Percentiles rank a stretch among this genome's conserved stretches.
phyloP scores from a whole-genome alignment of 2,113 vertebrate species.

The Galemys pyrenaicus region DNA sequence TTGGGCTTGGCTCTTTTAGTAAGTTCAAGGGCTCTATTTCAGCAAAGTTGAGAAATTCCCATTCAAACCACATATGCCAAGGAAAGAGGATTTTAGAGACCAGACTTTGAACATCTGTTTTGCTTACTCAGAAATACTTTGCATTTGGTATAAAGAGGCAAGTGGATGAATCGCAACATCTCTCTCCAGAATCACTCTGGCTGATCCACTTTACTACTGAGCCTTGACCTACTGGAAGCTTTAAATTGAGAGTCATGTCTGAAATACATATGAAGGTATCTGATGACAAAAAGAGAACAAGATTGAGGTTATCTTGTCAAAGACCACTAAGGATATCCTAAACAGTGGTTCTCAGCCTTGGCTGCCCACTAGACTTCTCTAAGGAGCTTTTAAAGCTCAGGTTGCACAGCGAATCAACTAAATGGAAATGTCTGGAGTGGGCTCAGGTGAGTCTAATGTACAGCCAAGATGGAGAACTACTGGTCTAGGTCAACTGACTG shows the following conservation, averaged over 20 bases:
- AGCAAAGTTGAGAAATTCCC: not conserved
- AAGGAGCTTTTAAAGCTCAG: not conserved
- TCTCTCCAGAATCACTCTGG: conserved; percentile 23
- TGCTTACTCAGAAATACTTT: not conserved
- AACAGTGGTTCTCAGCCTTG: not conserved
- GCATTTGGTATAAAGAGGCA: conserved; percentile 10
- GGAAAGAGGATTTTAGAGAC: conserved; percentile 1
- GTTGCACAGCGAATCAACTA: not conserved
- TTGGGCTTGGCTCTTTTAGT: conserved; percentile 10
- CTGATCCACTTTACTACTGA: not conserved
- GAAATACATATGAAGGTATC: not conserved
- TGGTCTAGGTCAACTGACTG: not conserved
- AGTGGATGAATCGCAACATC: not conserved
- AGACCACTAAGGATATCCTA: not conserved
- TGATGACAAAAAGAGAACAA: not conserved
- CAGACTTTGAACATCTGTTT: conserved; percentile 2
- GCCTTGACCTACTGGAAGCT: not conserved
- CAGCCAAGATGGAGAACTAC: not conserved
- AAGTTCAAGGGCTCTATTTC: conserved; percentile 30
- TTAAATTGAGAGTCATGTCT: not conserved
- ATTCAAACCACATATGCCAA: conserved; percentile 43
- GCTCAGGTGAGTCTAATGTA: not conserved
- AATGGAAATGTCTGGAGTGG: not conserved
- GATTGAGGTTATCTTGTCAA: not conserved
- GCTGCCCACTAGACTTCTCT: not conserved